Conservation (phyloP, 2,113 vertebrate genomes). For the Lampris megalopsis region DNA sequence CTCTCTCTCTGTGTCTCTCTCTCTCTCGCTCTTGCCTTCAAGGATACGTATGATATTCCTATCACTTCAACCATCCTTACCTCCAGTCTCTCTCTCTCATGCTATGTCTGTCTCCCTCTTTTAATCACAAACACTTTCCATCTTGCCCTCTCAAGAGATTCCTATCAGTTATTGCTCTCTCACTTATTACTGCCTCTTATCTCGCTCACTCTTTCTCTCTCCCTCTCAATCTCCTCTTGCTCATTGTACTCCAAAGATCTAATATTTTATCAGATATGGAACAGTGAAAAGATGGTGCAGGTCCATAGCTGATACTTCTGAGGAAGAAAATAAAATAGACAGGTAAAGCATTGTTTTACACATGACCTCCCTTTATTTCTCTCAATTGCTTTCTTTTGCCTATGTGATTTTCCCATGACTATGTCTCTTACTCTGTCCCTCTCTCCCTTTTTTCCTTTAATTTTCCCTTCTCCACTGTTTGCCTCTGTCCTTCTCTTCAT, state of each 20-base stretch:
- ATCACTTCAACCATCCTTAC: too few species aligned
- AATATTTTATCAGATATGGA: conserved; percentile 31
- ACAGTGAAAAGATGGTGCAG: not conserved
- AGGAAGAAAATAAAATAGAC: not conserved
- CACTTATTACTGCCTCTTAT: not conserved
- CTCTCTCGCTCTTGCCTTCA: too few species aligned
- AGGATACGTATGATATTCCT: too few species aligned
- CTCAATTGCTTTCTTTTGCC: not conserved
- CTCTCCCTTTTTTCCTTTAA: not conserved
- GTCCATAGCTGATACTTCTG: not conserved
- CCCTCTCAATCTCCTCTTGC: not conserved
- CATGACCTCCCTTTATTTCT: too few species aligned
- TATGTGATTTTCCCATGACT: conserved; percentile 16
- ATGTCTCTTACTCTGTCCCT: not conserved
- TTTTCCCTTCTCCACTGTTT: not conserved
- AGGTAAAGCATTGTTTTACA: not conserved
- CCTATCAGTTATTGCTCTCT: not conserved
- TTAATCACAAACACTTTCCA: not conserved
- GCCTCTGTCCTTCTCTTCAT: too few species aligned
- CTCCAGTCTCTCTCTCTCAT: not conserved
- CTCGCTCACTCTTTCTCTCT: not conserved
- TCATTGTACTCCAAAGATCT: conserved; percentile 5
- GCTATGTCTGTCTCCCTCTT: not conserved
- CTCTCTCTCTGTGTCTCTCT: too few species aligned
- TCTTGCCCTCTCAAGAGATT: not conserved